Evolutionary conservation across 2,113 vertebrate species (phyloP), one percentile per base, ranked within the genome.

Genomic region (Malaclemys terrapin): DNA sequence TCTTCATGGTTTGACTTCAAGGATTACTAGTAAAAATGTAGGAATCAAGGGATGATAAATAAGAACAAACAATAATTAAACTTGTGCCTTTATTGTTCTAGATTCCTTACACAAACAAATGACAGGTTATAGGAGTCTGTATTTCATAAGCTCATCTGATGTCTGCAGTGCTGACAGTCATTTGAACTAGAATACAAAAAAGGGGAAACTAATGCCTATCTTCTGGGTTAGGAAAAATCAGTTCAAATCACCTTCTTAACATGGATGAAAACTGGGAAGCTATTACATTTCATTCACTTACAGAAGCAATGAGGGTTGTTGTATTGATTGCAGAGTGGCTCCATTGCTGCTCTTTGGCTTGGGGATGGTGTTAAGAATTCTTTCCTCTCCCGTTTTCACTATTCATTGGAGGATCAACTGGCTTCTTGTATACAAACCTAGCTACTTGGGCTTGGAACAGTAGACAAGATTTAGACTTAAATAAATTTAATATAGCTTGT

Each of bases 41-140:
- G 75, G 75, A 45, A 78, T 47, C 10, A 16, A 45, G 12, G 75
- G 42, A 78, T 78, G 13, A 47, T 47, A 17, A 19, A 38, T 19
- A 72, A 69, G 62, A 69, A 72, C 17, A 72, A n/a, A 72, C 35
- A 72, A 5, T 59, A 59, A 17, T n/a, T 1, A 3, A 53, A 78
- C 80, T 31, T 3, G 0, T 35, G 5, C 1, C 4, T 31, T 52
- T 47, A 38, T 42, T 45, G 2, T 0, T 53, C 19, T 20, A 87
- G 19, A 2, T 35, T 82, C 3, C 8, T 88, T 72, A 25, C 3
- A 1, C 0, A 50, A 17, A 2, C 0, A 57, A 24, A 5, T 17
- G 3, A 62, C 52, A 5, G 8, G 1, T 25, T 69, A 0, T 9
- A 35, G 22, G 45, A 79, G 72, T 89, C 93, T 91, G 6, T 2